Evolutionary conservation across 2,113 vertebrate genomes (phyloP).

Genomic region (Dipodomys stephensi): DNA sequence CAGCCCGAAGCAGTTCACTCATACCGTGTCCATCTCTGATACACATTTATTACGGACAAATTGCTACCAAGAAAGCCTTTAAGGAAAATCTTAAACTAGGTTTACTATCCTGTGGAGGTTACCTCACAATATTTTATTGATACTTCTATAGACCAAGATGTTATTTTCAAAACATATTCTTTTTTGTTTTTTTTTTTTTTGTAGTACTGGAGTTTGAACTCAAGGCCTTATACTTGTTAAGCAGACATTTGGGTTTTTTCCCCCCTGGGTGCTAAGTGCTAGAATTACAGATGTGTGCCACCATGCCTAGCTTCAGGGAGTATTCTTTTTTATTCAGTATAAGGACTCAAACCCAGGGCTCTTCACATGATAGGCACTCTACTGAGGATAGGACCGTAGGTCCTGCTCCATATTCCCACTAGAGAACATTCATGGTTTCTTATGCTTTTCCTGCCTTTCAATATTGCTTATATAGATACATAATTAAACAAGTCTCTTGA

Average conservation of each 20-base stretch:
- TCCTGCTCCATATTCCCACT: too few relatives aligned
- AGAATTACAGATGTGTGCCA: too few relatives aligned
- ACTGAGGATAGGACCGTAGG: too few relatives aligned
- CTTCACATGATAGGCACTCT: too few relatives aligned
- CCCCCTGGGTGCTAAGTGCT: too few relatives aligned
- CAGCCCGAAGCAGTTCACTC: not conserved
- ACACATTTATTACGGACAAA: not conserved
- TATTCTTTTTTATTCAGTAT: not conserved
- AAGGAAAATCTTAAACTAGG: constrained; percentile 1
- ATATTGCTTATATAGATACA: not conserved
- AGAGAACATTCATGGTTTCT: not conserved
- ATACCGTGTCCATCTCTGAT: not conserved
- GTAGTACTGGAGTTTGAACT: too few relatives aligned
- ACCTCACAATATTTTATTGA: not conserved
- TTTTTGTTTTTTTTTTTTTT: too few relatives aligned
- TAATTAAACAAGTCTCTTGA: not conserved
- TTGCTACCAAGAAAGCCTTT: not conserved
- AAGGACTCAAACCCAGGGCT: too few relatives aligned
- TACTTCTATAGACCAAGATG: not conserved
- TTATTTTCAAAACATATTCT: not conserved
- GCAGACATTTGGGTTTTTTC: too few relatives aligned
- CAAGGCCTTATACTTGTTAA: too few relatives aligned
- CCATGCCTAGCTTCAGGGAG: too few relatives aligned
- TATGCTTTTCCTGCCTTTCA: not conserved
- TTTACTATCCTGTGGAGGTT: not conserved